Conservation (phyloP, 2,888 invertebrate genomes). For the Aphrophora alni region DNA sequence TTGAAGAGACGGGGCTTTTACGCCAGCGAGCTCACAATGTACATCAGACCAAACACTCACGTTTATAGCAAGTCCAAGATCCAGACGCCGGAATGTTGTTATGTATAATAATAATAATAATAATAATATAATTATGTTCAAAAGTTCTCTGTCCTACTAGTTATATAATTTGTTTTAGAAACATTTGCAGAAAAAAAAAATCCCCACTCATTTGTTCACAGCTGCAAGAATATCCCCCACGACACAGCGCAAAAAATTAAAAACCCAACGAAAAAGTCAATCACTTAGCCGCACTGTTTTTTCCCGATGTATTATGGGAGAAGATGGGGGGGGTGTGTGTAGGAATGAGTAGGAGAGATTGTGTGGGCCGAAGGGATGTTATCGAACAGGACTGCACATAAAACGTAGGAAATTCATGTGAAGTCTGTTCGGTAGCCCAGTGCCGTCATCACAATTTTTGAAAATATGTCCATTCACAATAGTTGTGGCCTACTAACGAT, state of each 20-base stretch:
- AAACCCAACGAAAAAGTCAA: conserved; percentile 35
- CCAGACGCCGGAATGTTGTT: conserved; percentile 35
- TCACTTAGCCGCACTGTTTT: neutral
- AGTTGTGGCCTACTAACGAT: conserved; percentile 70
- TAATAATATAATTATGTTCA: conserved; percentile 21
- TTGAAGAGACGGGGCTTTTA: conserved; percentile 31
- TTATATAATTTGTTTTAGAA: conserved; percentile 37
- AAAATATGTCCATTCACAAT: neutral
- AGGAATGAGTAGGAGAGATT: neutral
- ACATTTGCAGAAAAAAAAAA: conserved; percentile 35
- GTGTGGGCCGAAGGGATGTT: neutral
- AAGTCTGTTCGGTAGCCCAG: neutral
- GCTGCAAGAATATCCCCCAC: conserved; percentile 35
- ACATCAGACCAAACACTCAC: conserved; percentile 36
- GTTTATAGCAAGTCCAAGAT: neutral
- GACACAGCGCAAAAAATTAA: conserved; percentile 36
- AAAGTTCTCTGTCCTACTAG: conserved; percentile 35
- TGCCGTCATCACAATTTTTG: neutral
- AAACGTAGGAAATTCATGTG: neutral
- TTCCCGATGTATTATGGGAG: neutral
- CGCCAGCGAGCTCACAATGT: conserved; percentile 24
- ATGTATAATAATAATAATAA: conserved; percentile 22
- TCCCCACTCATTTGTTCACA: conserved; percentile 34
- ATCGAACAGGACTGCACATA: neutral
- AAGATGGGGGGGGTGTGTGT: neutral